Evolutionary conservation across 2,888 invertebrate genomes (phyloP), one percentile per base, ranked within the genome.

Genomic region (Pomacea canaliculata): DNA sequence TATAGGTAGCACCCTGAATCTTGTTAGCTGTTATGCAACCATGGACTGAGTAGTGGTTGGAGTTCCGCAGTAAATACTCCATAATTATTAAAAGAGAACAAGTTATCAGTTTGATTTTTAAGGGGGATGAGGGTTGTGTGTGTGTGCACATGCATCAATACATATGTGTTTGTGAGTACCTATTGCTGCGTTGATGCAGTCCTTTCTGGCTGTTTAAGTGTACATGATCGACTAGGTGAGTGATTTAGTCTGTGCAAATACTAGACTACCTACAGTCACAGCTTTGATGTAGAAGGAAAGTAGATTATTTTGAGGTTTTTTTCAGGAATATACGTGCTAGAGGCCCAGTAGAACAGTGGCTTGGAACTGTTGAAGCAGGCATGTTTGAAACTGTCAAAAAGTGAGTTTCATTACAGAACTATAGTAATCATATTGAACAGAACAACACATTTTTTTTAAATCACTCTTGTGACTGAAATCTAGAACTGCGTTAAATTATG

Each of bases 361-460:
- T 91, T 27, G 87, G 89, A n/a, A 86, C 87, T 79, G 89, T 91
- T 63, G 91, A 91, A 78, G 85, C 83, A 19, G 90, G 88, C 59
- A 91, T 91, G 90, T 90, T 90, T 86, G 91, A 91, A 79, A 90
- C 89, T 37, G 90, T 91, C 27, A 90, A 90, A 80, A 89, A 87
- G 90, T 91, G 82, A 83, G 86, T 68, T 19, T 4, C 51, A 37
- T 1, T 37, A 37, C 37, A 37, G 37, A 37, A 37, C 37, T 37
- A 37, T 37, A 37, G 37, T 37, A 67, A 23, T 62, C 18, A 19
- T 62, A 7, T 62, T 62, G 62, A n/a, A 62, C 3, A 62, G 2
- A 62, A 62, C 19, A 19, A 62, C n/a, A 19, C n/a, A 19, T 18
- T 62, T 18, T n/a, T 62, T 62, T 62, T 62, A 18, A 19, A 19